Evolutionary conservation across 2,888 invertebrate species (phyloP), one percentile per base, ranked within the genome.

Genomic region (Fragum whitleyi): DNA sequence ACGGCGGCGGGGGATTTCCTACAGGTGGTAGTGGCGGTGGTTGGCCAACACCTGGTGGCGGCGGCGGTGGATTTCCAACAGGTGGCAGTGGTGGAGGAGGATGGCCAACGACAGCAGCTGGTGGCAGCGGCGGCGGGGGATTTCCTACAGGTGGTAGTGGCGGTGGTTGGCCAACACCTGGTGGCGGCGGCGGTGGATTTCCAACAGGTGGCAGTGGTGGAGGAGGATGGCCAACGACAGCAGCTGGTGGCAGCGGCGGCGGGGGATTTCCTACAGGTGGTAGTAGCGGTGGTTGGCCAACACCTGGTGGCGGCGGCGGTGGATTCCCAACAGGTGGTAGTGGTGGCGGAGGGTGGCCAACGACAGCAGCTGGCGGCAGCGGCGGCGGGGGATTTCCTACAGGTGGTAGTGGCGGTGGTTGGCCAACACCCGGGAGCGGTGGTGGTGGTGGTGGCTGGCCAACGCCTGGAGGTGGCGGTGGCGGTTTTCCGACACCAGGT

Each of bases 111-210:
- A 5, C 47, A 39, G 14, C 39, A 39, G 14, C 39, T 14, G 39
- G 39, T n/a, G 47, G 47, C 21, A 59, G 59, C 59, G 59, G 59
- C 59, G 59, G 28, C 23, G 59, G 59, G 11, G 59, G 28, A 3
- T 29, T 29, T 23, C 59, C 29, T 14, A 29, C 26, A 14, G 26
- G 28, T 6, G 59, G 59, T 16, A 23, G 59, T 11, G 59, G 59
- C 16, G 59, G 59, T 21, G 59, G 59, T 2, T 47, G 47, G 47
- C 47, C 47, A 9, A 47, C 47, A 19, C 47, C 47, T 19, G 47
- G 47, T 23, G 9, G 29, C 26, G 59, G 59, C n/a, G 47, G 47
- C n/a, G 47, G 47, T 47, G 47, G 47, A 3, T 47, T 47, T n/a
- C 47, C 47, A 9, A 29, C 26, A 9, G 59, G 59, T 14, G 59